These are phyloP conservation scores for Leptothorax acervorum DNA, from an alignment of 2,888 invertebrate genomes.

Conservation along the genomic window DNA sequence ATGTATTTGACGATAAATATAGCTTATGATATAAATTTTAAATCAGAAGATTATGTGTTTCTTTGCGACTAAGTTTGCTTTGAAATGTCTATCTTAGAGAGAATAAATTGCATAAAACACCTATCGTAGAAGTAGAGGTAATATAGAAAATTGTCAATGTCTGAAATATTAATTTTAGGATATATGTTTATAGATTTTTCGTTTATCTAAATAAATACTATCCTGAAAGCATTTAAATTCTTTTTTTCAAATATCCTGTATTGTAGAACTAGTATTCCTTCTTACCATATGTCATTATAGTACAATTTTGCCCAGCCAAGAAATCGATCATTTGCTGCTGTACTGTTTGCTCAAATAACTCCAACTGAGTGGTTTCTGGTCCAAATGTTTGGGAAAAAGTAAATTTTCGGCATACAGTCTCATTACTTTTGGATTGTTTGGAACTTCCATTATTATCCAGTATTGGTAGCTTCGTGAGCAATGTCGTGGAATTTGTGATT, in stretches of 20 bases:
- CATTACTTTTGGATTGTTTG: constrained; percentile 75
- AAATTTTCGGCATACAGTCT: constrained; percentile 78
- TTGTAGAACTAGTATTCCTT: neutral
- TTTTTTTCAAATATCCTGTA: neutral
- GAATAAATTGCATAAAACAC: neutral
- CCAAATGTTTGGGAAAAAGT: constrained; percentile 83
- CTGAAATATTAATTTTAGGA: neutral
- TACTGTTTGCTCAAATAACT: constrained; percentile 84
- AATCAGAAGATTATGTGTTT: neutral
- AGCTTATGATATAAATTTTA: neutral
- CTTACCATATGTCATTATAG: constrained; percentile 92
- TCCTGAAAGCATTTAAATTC: neutral
- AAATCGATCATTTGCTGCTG: constrained; percentile 81
- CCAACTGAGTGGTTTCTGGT: constrained; percentile 83
- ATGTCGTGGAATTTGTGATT: constrained; percentile 85
- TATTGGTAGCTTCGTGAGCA: constrained; percentile 86
- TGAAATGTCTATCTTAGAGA: neutral
- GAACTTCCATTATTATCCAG: constrained; percentile 77
- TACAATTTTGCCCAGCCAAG: constrained; percentile 89
- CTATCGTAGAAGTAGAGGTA: neutral
- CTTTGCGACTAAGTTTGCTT: neutral
- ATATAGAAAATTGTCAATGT: neutral
- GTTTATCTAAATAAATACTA: neutral
- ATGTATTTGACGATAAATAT: neutral
- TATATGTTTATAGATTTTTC: neutral